Percentiles rank a stretch among this genome's conserved stretches.
phyloP scores from a whole-genome alignment of 2,797 vertebrate genomes.

The Odontamblyopus rebecca region DNA sequence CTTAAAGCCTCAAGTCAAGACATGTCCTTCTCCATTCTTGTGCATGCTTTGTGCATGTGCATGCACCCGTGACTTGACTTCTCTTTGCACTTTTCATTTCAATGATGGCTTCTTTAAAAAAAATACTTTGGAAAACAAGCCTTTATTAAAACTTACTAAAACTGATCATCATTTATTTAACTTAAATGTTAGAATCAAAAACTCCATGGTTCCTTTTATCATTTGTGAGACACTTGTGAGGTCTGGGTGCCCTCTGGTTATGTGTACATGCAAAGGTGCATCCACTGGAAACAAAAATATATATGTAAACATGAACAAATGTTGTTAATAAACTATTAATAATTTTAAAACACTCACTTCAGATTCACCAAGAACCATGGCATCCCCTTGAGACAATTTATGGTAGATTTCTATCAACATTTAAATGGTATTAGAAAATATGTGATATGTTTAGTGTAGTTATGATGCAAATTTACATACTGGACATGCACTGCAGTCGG shows the following conservation, averaged over 20 bases:
- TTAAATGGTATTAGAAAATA: background rate
- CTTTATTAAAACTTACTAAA: background rate
- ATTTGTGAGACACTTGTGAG: background rate
- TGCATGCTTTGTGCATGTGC: no score
- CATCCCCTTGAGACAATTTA: conserved; percentile 53
- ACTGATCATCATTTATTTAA: background rate
- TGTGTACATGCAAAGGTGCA: conserved; percentile 74
- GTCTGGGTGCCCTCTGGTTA: conserved; percentile 33
- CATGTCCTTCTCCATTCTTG: background rate
- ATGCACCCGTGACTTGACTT: background rate
- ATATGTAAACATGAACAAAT: background rate
- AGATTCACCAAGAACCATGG: conserved; percentile 45
- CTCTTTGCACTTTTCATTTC: background rate
- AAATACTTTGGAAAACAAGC: background rate
- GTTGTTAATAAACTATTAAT: background rate
- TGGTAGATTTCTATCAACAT: conserved; percentile 68
- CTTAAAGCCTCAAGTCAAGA: background rate
- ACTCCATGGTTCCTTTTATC: background rate
- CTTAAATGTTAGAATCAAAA: background rate
- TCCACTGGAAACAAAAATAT: conserved; percentile 65
- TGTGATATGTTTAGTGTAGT: background rate
- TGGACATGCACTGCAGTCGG: conserved; percentile 79
- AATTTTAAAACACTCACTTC: conserved; percentile 49
- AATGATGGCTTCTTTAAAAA: background rate
- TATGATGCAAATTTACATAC: conserved; percentile 70